Conservation (phyloP, 2,888 invertebrate genomes). For the Pedicia rivosa region DNA sequence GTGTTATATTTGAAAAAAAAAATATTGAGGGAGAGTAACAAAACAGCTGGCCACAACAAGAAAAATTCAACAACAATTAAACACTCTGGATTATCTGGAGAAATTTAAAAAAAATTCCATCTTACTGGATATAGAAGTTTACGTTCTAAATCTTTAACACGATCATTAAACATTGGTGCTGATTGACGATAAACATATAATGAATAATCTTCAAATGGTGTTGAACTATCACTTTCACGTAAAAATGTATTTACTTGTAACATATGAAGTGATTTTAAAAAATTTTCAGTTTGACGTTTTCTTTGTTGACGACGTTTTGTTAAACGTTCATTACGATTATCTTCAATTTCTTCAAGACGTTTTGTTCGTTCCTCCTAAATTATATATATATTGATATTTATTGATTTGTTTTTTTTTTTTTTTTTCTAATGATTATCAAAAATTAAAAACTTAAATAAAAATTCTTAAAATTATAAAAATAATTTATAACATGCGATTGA, state of each 20-base stretch:
- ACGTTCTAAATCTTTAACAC: constrained; percentile 65
- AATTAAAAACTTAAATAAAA: no score
- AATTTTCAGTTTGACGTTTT: constrained; percentile 63
- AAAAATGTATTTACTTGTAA: constrained; percentile 52
- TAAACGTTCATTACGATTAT: constrained; percentile 46
- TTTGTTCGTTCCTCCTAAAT: constrained; percentile 63
- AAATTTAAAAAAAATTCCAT: constrained; percentile 10
- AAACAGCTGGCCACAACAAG: no score
- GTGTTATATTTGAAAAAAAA: no score
- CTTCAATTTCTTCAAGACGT: constrained; percentile 56
- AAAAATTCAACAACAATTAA: no score
- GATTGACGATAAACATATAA: constrained; percentile 73
- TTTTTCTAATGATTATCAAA: no score
- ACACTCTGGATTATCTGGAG: no score
- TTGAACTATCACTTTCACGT: constrained; percentile 38
- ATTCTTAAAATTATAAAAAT: no score
- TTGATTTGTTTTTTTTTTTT: no score
- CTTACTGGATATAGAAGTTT: constrained; percentile 61
- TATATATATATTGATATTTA: no score
- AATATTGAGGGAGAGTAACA: no score
- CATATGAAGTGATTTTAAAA: constrained; percentile 74
- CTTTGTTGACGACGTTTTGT: constrained; percentile 49
- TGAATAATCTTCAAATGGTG: constrained; percentile 66
- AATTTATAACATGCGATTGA: no score
- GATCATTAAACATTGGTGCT: constrained; percentile 68